These are phyloP conservation scores for Sturnira hondurensis DNA, from an alignment of 2,113 vertebrate genomes.

Conservation along the genomic window DNA sequence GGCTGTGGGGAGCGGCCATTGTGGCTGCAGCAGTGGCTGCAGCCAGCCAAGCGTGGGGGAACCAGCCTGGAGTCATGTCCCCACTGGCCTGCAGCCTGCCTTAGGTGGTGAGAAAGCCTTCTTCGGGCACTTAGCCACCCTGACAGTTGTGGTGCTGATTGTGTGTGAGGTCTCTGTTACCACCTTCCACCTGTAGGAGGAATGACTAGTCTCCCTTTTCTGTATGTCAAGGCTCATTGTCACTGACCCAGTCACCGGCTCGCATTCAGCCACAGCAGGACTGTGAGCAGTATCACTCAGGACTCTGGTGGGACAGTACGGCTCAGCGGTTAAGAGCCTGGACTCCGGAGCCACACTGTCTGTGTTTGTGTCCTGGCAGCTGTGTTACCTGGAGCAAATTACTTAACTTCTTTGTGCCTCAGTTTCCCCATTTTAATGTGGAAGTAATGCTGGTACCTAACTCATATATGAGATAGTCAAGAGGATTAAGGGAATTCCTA, in stretches of 20 bases:
- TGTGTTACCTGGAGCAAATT: background rate
- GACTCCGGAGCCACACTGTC: background rate
- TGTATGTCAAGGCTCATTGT: background rate
- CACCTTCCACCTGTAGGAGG: background rate
- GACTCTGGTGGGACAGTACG: background rate
- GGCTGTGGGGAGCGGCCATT: background rate
- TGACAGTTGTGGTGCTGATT: background rate
- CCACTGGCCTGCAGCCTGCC: background rate
- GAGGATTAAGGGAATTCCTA: background rate
- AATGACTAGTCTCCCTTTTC: background rate
- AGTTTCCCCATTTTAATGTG: conserved; percentile 33
- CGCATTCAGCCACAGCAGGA: background rate
- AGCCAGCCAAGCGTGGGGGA: background rate
- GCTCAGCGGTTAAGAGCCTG: background rate
- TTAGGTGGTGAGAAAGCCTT: background rate
- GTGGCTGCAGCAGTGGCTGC: background rate
- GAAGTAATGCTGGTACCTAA: background rate
- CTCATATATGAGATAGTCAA: background rate
- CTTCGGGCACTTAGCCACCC: background rate
- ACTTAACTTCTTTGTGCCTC: background rate
- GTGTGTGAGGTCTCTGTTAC: background rate
- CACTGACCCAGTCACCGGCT: background rate
- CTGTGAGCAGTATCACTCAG: background rate
- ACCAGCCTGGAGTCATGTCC: background rate
- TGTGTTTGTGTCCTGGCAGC: background rate